Evolutionary conservation across 2,888 invertebrate genomes (phyloP), one percentile per base, ranked within the genome.

Genomic region (Drosophila sordidapex): DNA sequence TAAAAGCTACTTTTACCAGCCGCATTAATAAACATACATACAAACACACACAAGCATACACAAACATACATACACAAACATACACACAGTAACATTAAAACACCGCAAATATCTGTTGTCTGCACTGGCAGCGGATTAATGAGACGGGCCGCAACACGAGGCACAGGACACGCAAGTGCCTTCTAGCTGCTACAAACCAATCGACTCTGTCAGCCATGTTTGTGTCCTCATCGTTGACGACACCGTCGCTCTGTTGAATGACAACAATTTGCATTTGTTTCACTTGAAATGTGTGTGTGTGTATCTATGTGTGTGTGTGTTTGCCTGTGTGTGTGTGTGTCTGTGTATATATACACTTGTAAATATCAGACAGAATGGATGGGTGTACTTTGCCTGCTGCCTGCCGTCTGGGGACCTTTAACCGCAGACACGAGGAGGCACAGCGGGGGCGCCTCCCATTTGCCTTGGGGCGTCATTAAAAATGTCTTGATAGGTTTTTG

Each of bases 201-300:
- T 81, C 66, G 81, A 66, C 68, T 71, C 38, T n/a, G 51, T 46
- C 48, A 63, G 73, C 74, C 71, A 62, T 61, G 74, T 65, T 46
- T 46, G 25, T 52, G 54, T 70, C 57, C 59, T 74, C 35, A 67
- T 64, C 25, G 54, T 27, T 27, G 38, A 27, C 38, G 31, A 57
- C 57, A 11, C 31, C 43, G 43, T 31, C 40, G 31, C 57, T 29
- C 63, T 46, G 68, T 58, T 79, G 61, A 88, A 79, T 88, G 87
- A 81, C 89, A 88, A 86, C 85, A 77, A 88, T 85, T 86, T 87
- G 87, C 87, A 88, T 85, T 88, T 85, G 89, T 88, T 88, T 78
- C 70, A 71, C 76, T 75, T 74, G 67, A 72, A 72, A 58, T 76
- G 52, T 73, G 58, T 69, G 2, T 40, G 8, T 29, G 25, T 52